Evolutionary conservation across 53 echinoderm and acorn worm species (phyloP), one percentile per base, ranked within the genome.

Genomic region (Henricia sp.): DNA sequence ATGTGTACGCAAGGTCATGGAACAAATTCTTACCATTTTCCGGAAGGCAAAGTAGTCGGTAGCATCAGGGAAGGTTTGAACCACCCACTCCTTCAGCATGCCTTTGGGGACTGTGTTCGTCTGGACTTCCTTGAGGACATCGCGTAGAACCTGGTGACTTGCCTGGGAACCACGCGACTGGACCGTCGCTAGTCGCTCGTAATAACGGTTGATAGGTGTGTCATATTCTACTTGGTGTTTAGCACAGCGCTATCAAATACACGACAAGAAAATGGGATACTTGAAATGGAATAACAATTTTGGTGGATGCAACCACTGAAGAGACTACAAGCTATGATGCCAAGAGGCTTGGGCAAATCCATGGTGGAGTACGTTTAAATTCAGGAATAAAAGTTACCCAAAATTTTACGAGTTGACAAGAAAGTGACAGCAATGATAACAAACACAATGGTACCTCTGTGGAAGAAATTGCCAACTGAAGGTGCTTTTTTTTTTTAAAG

Each of bases 41-140:
- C 99, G 71, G 71, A 94, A 99, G 43, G 99, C 92, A 84, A 94
- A 99, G 82, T 99, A 94, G 80, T 99, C 99, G 0, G 99, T 99
- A 13, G 99, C 94, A 27, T 87, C 83, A 6, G 94, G 94, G 87
- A 92, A 95, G 27, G 99, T 95, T 24, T 92, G 90, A 4, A 99
- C 67, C 2, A 90, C 95, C 99, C 99, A 97, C 37, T 99, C 99
- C 76, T 92, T 99, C 29, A 99, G 84, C 84, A 99, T 86, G 24
- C 95, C 92, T 83, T 92, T 90, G 0, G 99, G 99, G 2, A 99
- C 95, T 87, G 95, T 99, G 89, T 95, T 99, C 53, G 99, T 94
- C 70, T 99, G 99, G 13, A 92, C 95, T 36, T 99, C 99, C 82
- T 99, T 99, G 37, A 99, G 85, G 50, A 99, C 93, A 29, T 94